Evolutionary conservation across 2,113 vertebrate genomes (phyloP).

Genomic region (mouse (Mus musculus)): DNA sequence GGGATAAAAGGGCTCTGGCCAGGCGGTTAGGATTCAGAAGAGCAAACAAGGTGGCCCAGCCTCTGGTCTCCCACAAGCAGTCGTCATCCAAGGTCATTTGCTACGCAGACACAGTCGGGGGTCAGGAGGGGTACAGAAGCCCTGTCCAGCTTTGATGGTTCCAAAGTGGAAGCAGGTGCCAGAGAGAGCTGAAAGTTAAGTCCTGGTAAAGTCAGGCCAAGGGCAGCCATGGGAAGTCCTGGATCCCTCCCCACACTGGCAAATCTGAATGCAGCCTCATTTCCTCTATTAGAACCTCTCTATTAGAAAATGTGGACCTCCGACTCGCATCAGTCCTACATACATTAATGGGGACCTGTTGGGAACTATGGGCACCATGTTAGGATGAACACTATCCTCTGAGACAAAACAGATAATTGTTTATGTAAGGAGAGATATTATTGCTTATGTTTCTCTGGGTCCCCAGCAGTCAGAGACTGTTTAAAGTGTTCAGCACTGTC

Average conservation of each 20-base stretch:
- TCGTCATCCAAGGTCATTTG: not conserved
- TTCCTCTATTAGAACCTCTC: not conserved
- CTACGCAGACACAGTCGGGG: not conserved
- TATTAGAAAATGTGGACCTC: not conserved
- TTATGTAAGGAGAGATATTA: not conserved
- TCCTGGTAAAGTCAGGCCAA: not conserved
- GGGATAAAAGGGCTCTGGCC: not conserved
- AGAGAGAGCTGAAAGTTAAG: not conserved
- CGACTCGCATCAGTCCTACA: not conserved
- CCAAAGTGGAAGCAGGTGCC: not conserved
- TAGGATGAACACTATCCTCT: conserved; percentile 10
- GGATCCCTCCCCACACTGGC: not conserved
- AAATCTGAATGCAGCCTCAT: not conserved
- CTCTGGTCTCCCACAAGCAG: not conserved
- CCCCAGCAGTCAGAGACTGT: not conserved
- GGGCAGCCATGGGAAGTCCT: not conserved
- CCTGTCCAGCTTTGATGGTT: not conserved
- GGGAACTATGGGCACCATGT: not conserved
- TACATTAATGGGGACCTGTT: not conserved
- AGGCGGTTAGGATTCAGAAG: not conserved
- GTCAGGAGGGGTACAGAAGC: not conserved
- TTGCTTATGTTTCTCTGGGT: not conserved
- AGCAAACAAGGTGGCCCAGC: not conserved
- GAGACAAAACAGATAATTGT: not conserved
- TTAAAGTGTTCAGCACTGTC: not conserved